phyloP scores from a whole-genome alignment of 2,113 vertebrate species.

The Etheostoma spectabile region DNA sequence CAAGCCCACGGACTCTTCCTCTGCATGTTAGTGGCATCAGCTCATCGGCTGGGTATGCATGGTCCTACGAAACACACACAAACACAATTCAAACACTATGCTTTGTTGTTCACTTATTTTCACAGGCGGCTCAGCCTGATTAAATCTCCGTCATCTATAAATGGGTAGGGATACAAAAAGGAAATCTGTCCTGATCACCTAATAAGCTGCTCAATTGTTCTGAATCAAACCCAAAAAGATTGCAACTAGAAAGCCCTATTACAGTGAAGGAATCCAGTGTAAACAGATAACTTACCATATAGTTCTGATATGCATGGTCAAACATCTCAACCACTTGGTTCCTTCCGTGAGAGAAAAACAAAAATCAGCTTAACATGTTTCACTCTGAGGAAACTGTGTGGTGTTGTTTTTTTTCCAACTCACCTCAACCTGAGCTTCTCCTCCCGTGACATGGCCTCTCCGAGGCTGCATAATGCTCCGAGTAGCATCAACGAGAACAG shows the following conservation, averaged over 20 bases:
- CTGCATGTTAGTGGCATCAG: constrained; percentile 98
- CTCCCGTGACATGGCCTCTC: constrained; percentile 79
- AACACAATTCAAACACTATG: constrained; percentile 1
- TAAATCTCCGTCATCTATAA: not conserved
- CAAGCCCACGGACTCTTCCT: constrained; percentile 94
- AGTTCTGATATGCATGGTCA: constrained; percentile 98
- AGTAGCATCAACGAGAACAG: constrained; percentile 70
- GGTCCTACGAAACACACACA: constrained; percentile 86
- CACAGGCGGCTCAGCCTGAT: not conserved
- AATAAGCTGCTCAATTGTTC: not conserved
- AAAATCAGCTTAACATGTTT: not conserved
- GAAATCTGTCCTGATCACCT: not conserved
- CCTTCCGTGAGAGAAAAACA: constrained; percentile 76
- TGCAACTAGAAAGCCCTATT: not conserved
- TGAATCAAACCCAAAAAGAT: not conserved
- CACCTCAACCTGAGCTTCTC: constrained; percentile 84
- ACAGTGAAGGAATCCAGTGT: not conserved
- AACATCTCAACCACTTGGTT: constrained; percentile 99
- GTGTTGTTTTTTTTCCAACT: constrained; percentile 12
- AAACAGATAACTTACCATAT: constrained; percentile 90
- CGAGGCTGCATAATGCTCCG: constrained; percentile 62
- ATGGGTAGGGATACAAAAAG: not conserved
- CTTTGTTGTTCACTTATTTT: not conserved
- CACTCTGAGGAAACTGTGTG: not conserved
- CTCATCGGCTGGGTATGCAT: constrained; percentile 98